Evolutionary conservation across 2,888 invertebrate genomes (phyloP).

Genomic region (Tetrapedia diversipes): DNA sequence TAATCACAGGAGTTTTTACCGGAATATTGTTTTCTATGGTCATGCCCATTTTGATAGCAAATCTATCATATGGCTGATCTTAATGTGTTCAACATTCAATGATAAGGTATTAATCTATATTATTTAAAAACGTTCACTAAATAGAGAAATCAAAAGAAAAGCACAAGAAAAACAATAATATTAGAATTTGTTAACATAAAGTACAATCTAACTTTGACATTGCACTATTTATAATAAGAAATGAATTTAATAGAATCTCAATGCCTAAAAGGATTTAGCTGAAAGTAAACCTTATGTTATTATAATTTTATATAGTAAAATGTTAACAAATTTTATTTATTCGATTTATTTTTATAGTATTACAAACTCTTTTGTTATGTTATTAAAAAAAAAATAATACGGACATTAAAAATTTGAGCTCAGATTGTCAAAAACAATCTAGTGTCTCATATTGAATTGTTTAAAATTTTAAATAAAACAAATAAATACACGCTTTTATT

Average conservation of each 20-base stretch:
- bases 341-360: not conserved
- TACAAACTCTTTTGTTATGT: not conserved
- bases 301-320: slow-evolving; percentile 4
- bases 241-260: slow-evolving; percentile 1
- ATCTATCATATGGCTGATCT: slow-evolving; percentile 72
- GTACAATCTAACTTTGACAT: slow-evolving; percentile 24
- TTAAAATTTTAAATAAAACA: slow-evolving; percentile 13
- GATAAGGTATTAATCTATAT: slow-evolving; percentile 3
- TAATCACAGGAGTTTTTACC: slow-evolving; percentile 93
- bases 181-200: slow-evolving; percentile 16
- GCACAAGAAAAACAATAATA: slow-evolving; percentile 20
- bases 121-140: slow-evolving; percentile 15
- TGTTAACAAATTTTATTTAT: slow-evolving; percentile 19
- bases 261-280: not conserved
- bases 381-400: not conserved
- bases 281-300: slow-evolving; percentile 28
- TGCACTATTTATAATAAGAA: slow-evolving; percentile 15
- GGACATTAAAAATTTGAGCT: slow-evolving; percentile 8
- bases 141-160: slow-evolving; percentile 32
- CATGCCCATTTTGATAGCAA: slow-evolving; percentile 86
- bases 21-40: slow-evolving; percentile 92
- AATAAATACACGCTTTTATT: slow-evolving; percentile 24
- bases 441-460: slow-evolving; percentile 13
- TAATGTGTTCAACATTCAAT: slow-evolving; percentile 24
- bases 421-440: slow-evolving; percentile 10